Evolutionary conservation across 2,113 vertebrate species (phyloP).

Genomic region (Triplophysa tibetana): DNA sequence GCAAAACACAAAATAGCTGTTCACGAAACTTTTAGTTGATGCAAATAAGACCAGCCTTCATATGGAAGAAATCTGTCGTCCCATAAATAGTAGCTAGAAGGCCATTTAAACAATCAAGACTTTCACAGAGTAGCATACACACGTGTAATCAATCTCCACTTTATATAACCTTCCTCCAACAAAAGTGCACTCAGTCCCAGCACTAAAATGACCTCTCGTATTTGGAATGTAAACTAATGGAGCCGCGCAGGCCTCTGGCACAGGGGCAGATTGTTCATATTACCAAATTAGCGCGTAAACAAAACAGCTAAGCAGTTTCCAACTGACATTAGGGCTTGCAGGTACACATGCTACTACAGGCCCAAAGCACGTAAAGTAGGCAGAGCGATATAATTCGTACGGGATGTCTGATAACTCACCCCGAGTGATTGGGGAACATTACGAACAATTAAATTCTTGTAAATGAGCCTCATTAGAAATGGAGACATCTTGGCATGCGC

Average conservation of each 20-base stretch:
- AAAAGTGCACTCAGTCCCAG: conserved; percentile 53
- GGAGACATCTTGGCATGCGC: neutral
- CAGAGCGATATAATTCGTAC: conserved; percentile 40
- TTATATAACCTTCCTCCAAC: conserved; percentile 52
- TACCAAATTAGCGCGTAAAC: conserved; percentile 58
- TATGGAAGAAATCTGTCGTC: conserved; percentile 8
- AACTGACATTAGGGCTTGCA: conserved; percentile 50
- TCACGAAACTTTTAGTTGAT: neutral
- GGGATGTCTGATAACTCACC: conserved; percentile 22
- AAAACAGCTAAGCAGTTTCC: conserved; percentile 49
- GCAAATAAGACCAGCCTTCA: conserved; percentile 28
- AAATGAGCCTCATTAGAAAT: conserved; percentile 1
- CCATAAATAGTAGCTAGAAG: conserved; percentile 5
- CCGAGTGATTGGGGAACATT: conserved; percentile 4
- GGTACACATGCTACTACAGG: conserved; percentile 44
- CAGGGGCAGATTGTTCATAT: conserved; percentile 54
- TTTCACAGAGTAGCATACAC: conserved; percentile 47
- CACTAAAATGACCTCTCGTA: conserved; percentile 54
- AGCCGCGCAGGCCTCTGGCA: conserved; percentile 41
- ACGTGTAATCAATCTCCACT: conserved; percentile 53
- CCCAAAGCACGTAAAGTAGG: conserved; percentile 32
- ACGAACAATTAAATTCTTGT: conserved; percentile 13
- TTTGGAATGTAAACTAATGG: conserved; percentile 59
- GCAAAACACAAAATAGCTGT: neutral
- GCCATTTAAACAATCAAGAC: conserved; percentile 46